Evolutionary conservation across 2,888 invertebrate genomes (phyloP).

Genomic region (Athalia rosae): DNA sequence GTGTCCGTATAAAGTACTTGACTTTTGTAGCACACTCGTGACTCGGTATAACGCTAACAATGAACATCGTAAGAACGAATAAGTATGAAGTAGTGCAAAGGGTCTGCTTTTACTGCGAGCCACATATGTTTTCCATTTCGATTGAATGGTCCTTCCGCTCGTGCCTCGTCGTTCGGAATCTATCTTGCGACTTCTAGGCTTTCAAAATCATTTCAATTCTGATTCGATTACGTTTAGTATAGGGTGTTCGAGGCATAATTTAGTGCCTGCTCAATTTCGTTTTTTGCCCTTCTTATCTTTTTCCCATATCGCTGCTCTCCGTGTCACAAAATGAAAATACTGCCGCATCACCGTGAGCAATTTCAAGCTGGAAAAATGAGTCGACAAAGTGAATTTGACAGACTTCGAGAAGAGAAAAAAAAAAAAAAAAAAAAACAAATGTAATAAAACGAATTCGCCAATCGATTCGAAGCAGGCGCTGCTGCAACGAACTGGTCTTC

Average conservation of each 20-base stretch:
- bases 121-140: conserved; percentile 38
- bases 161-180: conserved; percentile 3
- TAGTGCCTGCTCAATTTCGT: conserved; percentile 1
- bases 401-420: not conserved
- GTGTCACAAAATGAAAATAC: not conserved
- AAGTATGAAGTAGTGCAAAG: not conserved
- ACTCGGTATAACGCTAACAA: not conserved
- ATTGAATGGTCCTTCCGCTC: not conserved
- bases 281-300: conserved; percentile 22
- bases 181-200: not conserved
- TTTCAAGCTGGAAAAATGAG: too few species aligned
- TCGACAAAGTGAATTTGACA: too few species aligned
- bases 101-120: not conserved
- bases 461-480: too few species aligned
- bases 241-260: conserved; percentile 8
- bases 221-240: conserved; percentile 2
- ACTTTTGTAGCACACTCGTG: conserved; percentile 58
- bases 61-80: conserved; percentile 13
- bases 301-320: conserved; percentile 16
- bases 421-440: too few species aligned
- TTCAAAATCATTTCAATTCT: conserved; percentile 16
- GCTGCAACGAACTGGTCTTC: too few species aligned
- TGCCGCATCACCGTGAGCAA: too few species aligned
- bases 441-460: too few species aligned
- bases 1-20: conserved; percentile 58